Percentiles rank a stretch among this genome's conserved stretches.
phyloP scores from a whole-genome alignment of 2,888 invertebrate genomes.

The Leptopilina drosophilae region DNA sequence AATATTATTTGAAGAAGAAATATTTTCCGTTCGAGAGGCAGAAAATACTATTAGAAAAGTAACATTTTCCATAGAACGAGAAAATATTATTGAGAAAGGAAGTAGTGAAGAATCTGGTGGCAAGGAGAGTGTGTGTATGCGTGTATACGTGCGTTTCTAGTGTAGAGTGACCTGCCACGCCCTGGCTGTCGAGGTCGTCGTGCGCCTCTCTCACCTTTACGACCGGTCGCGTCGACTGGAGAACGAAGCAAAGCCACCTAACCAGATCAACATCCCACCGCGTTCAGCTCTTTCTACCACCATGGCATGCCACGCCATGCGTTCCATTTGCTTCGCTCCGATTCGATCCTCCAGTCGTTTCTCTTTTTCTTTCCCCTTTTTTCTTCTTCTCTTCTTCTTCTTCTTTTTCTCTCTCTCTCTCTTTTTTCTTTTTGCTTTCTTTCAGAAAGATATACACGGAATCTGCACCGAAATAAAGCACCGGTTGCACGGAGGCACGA shows the following conservation, averaged over 20 bases:
- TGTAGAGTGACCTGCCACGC: conserved; percentile 75
- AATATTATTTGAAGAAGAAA: too few species aligned
- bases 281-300: conserved; percentile 49
- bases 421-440: conserved; percentile 19
- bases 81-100: conserved; percentile 11
- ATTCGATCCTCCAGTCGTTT: conserved; percentile 51
- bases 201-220: conserved; percentile 66
- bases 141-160: conserved; percentile 56
- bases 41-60: background rate
- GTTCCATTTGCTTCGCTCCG: conserved; percentile 53
- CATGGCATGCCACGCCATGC: conserved; percentile 51
- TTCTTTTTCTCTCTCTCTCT: background rate
- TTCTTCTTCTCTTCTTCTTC: conserved; percentile 40
- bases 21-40: too few species aligned
- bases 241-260: conserved; percentile 64
- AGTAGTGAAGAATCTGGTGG: conserved; percentile 30
- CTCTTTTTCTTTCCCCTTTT: conserved; percentile 50
- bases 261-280: conserved; percentile 73
- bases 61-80: background rate
- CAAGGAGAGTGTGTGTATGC: background rate
- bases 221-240: conserved; percentile 66
- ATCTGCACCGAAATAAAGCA: conserved; percentile 41
- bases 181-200: conserved; percentile 75
- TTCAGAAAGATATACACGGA: conserved; percentile 40
- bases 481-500: conserved; percentile 42